phyloP scores from a whole-genome alignment of 2,888 invertebrate genomes.

The Reticulitermes lucifugus region DNA sequence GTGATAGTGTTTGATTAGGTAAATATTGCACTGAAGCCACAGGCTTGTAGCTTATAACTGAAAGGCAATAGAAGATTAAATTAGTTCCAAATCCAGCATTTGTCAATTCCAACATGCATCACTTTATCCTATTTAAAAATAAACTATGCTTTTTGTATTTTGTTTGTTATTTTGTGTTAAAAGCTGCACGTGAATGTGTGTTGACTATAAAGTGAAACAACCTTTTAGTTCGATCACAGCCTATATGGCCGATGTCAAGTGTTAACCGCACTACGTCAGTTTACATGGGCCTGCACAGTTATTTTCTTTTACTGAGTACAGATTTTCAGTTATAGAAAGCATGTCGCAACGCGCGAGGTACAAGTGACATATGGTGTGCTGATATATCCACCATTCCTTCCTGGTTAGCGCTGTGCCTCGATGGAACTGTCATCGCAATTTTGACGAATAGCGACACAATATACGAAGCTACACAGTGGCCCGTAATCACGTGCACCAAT shows the following conservation, averaged over 20 bases:
- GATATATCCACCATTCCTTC: neutral
- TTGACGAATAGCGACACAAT: neutral
- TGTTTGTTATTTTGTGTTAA: neutral
- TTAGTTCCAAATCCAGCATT: no score
- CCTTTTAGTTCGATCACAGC: neutral
- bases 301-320: neutral
- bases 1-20: no score
- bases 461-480: neutral
- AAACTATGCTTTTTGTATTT: neutral
- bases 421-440: conserved; percentile 12
- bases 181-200: neutral
- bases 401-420: conserved; percentile 10
- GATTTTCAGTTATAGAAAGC: neutral
- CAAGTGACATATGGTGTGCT: neutral
- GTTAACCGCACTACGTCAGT: neutral
- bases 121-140: neutral
- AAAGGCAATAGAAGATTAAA: no score
- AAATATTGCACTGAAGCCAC: no score
- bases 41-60: no score
- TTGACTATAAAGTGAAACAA: neutral
- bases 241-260: neutral
- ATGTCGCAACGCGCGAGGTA: neutral
- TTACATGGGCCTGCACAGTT: neutral
- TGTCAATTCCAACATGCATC: no score
- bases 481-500: neutral